Evolutionary conservation across 2,797 vertebrate species (phyloP), one percentile per base, ranked within the genome.

Genomic region (Tamandua tetradactyla): DNA sequence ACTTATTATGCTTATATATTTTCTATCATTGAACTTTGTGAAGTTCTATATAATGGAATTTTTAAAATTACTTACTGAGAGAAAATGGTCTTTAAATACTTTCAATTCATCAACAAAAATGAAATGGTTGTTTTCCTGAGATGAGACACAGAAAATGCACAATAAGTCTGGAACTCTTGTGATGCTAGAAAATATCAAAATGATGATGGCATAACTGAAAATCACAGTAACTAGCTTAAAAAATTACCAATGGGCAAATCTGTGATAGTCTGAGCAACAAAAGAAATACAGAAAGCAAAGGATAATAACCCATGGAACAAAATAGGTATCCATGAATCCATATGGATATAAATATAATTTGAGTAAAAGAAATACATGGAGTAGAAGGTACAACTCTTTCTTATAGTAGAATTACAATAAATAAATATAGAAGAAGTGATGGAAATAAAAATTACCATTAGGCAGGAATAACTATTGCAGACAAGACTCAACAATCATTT

Each of bases 201-300:
- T 44, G 9, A 44, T 44, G 42, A 44, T 44, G 42, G 44, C 9
- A 44, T 44, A 42, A 44, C 42, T 44, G 44, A n/a, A n/a, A n/a
- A n/a, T n/a, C n/a, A n/a, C n/a, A n/a, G n/a, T 44, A 44, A 44
- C 42, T 44, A 42, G 7, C 8, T 83, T 83, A 20, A 76, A 74
- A 32, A 68, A 0, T 0, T 5, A 10, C 22, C 11, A 6, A 22
- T 47, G 37, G 20, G 1, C 3, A 7, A 68, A 32, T 82, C 27
- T 49, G 20, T n/a, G n/a, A n/a, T n/a, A n/a, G n/a, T n/a, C n/a
- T n/a, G n/a, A n/a, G n/a, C n/a, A n/a, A n/a, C n/a, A 5, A 11
- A 12, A 42, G 57, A 2, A 22, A 32, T 14, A 49, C 5, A 64
- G 47, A 9, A 52, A 72, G 1, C 42, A 89, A n/a, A 15, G 13